A percentile compares a stretch with the other conserved stretches of the same genome.
These are phyloP conservation scores for Parascotia fuliginaria DNA, from an alignment of 2,888 invertebrate species.

Conservation along the genomic window DNA sequence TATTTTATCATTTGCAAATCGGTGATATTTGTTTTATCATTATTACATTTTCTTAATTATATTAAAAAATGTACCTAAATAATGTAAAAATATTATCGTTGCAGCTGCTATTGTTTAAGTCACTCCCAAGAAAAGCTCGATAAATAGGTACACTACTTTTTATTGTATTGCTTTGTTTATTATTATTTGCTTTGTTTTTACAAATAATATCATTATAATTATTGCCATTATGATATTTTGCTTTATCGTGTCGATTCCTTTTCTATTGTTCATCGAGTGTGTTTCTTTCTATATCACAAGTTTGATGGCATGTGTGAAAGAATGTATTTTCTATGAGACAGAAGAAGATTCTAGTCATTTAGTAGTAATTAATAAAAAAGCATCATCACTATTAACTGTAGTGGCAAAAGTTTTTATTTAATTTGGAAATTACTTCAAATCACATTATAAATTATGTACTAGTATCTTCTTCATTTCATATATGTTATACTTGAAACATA, in stretches of 20 bases:
- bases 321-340: conserved; percentile 19
- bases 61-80: conserved; percentile 59
- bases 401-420: not conserved
- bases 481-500: not conserved
- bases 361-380: not conserved
- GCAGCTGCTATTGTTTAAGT: conserved; percentile 86
- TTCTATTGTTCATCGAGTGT: conserved; percentile 22
- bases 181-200: conserved; percentile 56
- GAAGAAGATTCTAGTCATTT: conserved; percentile 21
- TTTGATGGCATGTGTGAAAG: conserved; percentile 26
- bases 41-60: conserved; percentile 2
- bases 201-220: conserved; percentile 26
- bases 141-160: conserved; percentile 81
- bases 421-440: no score
- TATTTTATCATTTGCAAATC: not conserved
- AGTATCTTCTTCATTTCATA: conserved; percentile 31
- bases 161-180: conserved; percentile 68
- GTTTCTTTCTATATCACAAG: conserved; percentile 18
- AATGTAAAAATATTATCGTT: conserved; percentile 69
- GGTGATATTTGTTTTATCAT: conserved; percentile 4
- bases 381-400: not conserved
- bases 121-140: conserved; percentile 80
- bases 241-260: conserved; percentile 35
- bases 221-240: conserved; percentile 34
- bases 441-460: no score